Conservation (phyloP, 2,113 vertebrate species). For the Morone saxatilis region DNA sequence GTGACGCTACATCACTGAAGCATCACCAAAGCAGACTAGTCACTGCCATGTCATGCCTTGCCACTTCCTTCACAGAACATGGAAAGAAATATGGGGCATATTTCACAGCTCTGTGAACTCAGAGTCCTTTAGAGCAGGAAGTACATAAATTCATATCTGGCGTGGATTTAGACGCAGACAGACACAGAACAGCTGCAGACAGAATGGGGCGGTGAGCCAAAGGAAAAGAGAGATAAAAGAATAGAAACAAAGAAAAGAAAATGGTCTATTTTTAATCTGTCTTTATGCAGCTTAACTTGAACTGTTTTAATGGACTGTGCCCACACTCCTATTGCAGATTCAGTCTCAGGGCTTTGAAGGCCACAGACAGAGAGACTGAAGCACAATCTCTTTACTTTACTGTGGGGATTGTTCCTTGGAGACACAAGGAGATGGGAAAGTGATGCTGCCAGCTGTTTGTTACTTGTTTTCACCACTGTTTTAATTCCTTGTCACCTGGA, state of each 20-base stretch:
- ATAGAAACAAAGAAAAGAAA: constrained; percentile 25
- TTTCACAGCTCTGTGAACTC: constrained; percentile 56
- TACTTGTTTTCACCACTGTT: constrained; percentile 3
- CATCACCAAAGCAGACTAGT: constrained; percentile 17
- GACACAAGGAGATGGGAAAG: constrained; percentile 17
- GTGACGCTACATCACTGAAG: constrained; percentile 19
- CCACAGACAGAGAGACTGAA: constrained; percentile 31
- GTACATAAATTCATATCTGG: constrained; percentile 58
- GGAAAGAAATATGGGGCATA: constrained; percentile 61
- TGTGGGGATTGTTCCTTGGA: constrained; percentile 35
- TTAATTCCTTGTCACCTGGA: constrained; percentile 4
- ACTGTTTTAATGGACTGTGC: constrained; percentile 46
- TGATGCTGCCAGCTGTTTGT: constrained; percentile 22
- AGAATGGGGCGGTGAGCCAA: constrained; percentile 21
- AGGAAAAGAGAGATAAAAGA: constrained; percentile 27
- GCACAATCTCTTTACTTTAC: constrained; percentile 30
- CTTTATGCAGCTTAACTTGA: constrained; percentile 48
- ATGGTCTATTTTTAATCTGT: constrained; percentile 49
- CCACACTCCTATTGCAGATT: constrained; percentile 35
- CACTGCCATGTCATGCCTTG: constrained; percentile 23
- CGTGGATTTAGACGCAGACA: constrained; percentile 56
- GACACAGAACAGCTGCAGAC: constrained; percentile 52
- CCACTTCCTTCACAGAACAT: constrained; percentile 49
- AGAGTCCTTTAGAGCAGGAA: constrained; percentile 44
- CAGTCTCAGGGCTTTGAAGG: constrained; percentile 31